Base-by-base conservation (phyloP, 2,113 vertebrate genomes). In the Callorhinus ursinus region DNA sequence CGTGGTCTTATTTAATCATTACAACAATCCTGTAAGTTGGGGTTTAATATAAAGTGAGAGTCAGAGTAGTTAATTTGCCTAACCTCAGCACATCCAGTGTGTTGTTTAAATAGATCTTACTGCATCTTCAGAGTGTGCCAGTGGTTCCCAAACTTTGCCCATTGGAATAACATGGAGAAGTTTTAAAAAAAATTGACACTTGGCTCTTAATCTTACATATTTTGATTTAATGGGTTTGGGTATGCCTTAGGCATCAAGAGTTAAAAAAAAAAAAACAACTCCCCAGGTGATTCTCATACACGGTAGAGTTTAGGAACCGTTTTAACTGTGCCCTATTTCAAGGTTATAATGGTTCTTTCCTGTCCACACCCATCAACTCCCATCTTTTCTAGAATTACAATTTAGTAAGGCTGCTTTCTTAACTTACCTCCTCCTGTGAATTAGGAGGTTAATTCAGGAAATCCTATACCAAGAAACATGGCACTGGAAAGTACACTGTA, bases 161-260 rank as follows among this genome's bases (percentile, higher is more conserved):
- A 22, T 63, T 82, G 46, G 63, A 69, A 61, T 86, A 63, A 61
- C 22, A 46, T 67, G n/a, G 36, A 31, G 24, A 65, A 49, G 69
- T 87, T 76, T 7, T 31, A 26, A 42, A 31, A 71, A 21, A 31
- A 71, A 21, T 11, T n/a, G 49, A 55, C 33, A 63, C 36, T 12
- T 59, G 42, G 12, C 53, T 87, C 33, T 46, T 91, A 82, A 55
- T 46, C 24, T 31, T 18, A 72, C 2, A 24, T 57, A 57, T 79
- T 97, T 93, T 67, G 6, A 69, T 89, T 86, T 94, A 69, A 36
- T 92, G 94, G 42, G 18, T 87, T 95, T 93, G 72, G 16, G 15
- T 94, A 31, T 88, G 21, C 57, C 7, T 26, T 90, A 57, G 42
- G 28, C 72, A 36, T 36, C 49, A 51, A 4, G 11, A 65, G 21